Evolutionary conservation across 2,888 invertebrate species (phyloP).

Genomic region (Xestia rhomboidea): DNA sequence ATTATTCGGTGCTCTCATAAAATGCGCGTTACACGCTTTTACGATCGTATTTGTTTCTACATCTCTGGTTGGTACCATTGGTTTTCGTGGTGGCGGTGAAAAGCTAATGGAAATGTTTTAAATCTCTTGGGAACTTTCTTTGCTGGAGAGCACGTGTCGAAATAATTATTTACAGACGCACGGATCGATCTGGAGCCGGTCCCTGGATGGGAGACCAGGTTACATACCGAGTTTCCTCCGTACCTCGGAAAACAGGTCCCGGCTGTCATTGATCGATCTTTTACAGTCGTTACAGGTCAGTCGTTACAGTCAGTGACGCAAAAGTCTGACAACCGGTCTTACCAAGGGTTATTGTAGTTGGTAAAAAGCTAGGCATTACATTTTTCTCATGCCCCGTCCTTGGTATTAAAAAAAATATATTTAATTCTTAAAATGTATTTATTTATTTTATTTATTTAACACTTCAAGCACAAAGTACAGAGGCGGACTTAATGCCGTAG

Average conservation of each 20-base stretch:
- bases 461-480: too few relatives aligned
- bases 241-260: background rate
- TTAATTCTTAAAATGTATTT: too few relatives aligned
- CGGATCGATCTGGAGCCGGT: background rate
- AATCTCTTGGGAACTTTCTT: background rate
- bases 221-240: background rate
- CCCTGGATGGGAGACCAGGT: background rate
- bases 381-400: background rate
- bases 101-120: background rate
- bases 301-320: background rate
- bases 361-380: background rate
- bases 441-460: too few relatives aligned
- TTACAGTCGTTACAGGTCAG: background rate
- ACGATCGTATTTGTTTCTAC: slow-evolving; percentile 73
- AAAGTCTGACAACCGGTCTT: background rate
- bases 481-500: too few relatives aligned
- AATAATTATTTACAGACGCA: background rate
- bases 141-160: background rate
- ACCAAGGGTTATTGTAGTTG: background rate
- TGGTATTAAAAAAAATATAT: too few relatives aligned
- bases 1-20: slow-evolving; percentile 74
- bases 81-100: slow-evolving; percentile 32
- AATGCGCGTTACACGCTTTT: slow-evolving; percentile 71
- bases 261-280: background rate
- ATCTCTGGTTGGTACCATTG: slow-evolving; percentile 58